These are phyloP conservation scores for Malurus splendens DNA, from an alignment of 2,797 vertebrate species.

Conservation along the genomic window DNA sequence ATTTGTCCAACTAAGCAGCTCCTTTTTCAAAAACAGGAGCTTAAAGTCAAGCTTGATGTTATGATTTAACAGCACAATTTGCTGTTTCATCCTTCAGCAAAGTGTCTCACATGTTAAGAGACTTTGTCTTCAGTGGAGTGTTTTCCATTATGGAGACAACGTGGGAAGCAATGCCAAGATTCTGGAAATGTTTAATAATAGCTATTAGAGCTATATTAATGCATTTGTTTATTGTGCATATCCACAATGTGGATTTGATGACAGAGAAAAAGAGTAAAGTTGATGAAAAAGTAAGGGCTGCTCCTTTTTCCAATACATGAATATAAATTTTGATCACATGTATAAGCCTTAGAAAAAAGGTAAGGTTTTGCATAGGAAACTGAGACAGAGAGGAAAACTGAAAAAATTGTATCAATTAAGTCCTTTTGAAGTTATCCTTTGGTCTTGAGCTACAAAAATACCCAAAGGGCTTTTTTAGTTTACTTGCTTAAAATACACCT, in stretches of 20 bases:
- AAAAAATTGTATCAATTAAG: background rate
- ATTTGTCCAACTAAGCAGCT: background rate
- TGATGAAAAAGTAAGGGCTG: background rate
- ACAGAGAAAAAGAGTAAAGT: background rate
- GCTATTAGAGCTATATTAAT: background rate
- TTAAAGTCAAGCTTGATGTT: background rate
- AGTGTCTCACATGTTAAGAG: background rate
- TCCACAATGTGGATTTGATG: background rate
- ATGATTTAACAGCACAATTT: background rate
- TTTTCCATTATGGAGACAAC: background rate
- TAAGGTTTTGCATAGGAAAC: background rate
- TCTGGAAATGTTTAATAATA: background rate
- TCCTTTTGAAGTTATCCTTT: constrained; percentile 15
- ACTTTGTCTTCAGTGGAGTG: background rate
- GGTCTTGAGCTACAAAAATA: background rate
- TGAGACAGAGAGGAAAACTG: background rate
- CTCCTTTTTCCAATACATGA: background rate
- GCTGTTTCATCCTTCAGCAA: background rate
- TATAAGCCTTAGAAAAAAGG: background rate
- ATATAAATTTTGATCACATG: background rate
- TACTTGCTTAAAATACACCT: background rate
- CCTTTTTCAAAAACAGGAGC: background rate
- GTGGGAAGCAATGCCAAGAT: background rate
- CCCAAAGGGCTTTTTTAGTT: background rate
- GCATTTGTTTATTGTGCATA: background rate